These are phyloP conservation scores for Thamnophis elegans DNA, from an alignment of 2,797 vertebrate genomes.

Conservation along the genomic window DNA sequence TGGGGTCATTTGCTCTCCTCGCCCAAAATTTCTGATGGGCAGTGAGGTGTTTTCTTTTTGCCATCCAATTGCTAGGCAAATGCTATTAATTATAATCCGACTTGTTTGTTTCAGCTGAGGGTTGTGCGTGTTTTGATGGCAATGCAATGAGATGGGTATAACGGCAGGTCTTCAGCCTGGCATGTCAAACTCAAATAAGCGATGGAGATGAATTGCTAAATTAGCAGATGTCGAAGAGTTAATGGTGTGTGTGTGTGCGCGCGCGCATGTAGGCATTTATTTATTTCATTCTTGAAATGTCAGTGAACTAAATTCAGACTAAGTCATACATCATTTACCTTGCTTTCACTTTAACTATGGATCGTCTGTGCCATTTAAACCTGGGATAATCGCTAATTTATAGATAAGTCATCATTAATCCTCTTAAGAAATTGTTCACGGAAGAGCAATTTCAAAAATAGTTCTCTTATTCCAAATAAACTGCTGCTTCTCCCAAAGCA, in stretches of 20 bases:
- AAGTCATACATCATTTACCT: neutral
- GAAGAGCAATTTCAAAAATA: neutral
- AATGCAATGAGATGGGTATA: neutral
- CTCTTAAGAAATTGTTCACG: neutral
- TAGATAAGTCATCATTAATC: neutral
- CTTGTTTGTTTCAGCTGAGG: neutral
- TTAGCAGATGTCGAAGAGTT: neutral
- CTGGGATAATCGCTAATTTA: neutral
- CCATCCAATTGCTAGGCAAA: conserved; percentile 9
- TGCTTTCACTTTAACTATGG: neutral
- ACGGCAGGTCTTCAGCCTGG: neutral
- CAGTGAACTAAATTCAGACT: neutral
- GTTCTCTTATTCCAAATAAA: neutral
- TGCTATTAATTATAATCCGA: neutral
- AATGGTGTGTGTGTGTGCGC: neutral
- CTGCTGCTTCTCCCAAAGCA: neutral
- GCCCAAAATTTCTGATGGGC: conserved; percentile 26
- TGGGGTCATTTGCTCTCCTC: conserved; percentile 50
- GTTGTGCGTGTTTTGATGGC: neutral
- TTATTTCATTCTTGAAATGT: neutral
- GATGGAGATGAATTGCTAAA: neutral
- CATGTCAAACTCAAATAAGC: neutral
- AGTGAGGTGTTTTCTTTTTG: neutral
- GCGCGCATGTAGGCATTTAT: neutral
- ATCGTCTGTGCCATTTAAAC: neutral